Percentiles rank a stretch among this genome's conserved stretches.
Conservation (phyloP, 2,888 invertebrate species). For the Branchellion lobata region DNA sequence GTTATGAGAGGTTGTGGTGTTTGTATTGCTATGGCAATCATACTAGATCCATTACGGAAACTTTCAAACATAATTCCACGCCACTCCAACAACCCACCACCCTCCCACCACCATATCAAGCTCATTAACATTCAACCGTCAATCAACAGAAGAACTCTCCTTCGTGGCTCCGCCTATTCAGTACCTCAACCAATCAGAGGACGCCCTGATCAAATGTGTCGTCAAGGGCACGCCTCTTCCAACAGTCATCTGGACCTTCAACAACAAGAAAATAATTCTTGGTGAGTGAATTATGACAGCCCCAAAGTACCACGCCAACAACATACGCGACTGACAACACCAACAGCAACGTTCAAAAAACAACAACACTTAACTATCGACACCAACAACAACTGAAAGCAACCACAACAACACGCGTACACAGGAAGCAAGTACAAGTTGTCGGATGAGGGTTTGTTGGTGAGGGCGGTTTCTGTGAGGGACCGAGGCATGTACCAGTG, state of each 20-base stretch:
- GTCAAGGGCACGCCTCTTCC: constrained; percentile 46
- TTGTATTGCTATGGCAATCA: no score
- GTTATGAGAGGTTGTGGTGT: no score
- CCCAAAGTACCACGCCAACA: neutral
- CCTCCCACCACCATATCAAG: neutral
- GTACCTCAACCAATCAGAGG: constrained; percentile 49
- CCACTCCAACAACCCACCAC: neutral
- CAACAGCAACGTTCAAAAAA: no score
- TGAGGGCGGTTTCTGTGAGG: constrained; percentile 50
- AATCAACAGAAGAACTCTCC: constrained; percentile 52
- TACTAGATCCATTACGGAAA: no score
- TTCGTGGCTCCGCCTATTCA: constrained; percentile 51
- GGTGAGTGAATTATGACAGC: neutral
- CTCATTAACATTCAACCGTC: neutral
- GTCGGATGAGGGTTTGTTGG: constrained; percentile 49
- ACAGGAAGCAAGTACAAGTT: constrained; percentile 19
- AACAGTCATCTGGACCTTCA: constrained; percentile 44
- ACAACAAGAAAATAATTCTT: constrained; percentile 19
- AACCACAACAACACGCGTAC: no score
- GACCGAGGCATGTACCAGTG: constrained; percentile 53
- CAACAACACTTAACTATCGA: no score
- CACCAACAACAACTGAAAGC: no score
- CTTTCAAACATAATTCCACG: no score
- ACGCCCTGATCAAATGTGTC: constrained; percentile 50
- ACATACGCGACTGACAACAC: no score